A percentile compares a stretch with the other conserved stretches of the same genome.
Evolutionary conservation across 2,888 invertebrate species (phyloP).

Genomic region (Calameuta idolon): DNA sequence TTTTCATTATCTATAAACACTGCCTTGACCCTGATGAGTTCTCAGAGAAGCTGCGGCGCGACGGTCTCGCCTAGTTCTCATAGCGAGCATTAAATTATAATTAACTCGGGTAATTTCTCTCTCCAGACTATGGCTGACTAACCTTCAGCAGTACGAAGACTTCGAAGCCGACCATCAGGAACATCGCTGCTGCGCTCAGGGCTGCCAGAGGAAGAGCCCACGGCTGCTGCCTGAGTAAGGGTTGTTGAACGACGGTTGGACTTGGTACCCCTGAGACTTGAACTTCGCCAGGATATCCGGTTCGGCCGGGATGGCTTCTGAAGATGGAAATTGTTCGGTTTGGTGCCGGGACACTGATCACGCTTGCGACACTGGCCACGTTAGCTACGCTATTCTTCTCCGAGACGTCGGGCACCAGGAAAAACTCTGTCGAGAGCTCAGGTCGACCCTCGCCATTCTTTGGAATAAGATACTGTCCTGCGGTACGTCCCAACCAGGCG

Average conservation of each 20-base stretch:
- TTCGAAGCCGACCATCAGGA: constrained; percentile 88
- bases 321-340: constrained; percentile 58
- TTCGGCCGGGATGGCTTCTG: constrained; percentile 47
- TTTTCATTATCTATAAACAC: background rate
- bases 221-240: constrained; percentile 77
- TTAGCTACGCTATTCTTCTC: constrained; percentile 53
- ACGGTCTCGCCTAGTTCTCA: background rate
- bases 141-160: constrained; percentile 84
- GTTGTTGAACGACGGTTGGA: constrained; percentile 58
- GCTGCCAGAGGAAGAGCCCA: constrained; percentile 94
- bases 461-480: constrained; percentile 63
- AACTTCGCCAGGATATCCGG: constrained; percentile 31
- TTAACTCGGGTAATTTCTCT: background rate
- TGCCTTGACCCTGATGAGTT: background rate
- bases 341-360: constrained; percentile 62
- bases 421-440: constrained; percentile 89
- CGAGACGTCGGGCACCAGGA: constrained; percentile 75
- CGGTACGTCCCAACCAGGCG: constrained; percentile 63
- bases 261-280: constrained; percentile 5
- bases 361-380: constrained; percentile 53
- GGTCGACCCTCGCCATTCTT: constrained; percentile 68
- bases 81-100: background rate
- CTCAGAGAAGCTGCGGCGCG: background rate
- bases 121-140: constrained; percentile 12
- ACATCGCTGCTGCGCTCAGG: constrained; percentile 85